phyloP scores from a whole-genome alignment of 2,113 vertebrate species.

The Pomatorhinus ruficollis region DNA sequence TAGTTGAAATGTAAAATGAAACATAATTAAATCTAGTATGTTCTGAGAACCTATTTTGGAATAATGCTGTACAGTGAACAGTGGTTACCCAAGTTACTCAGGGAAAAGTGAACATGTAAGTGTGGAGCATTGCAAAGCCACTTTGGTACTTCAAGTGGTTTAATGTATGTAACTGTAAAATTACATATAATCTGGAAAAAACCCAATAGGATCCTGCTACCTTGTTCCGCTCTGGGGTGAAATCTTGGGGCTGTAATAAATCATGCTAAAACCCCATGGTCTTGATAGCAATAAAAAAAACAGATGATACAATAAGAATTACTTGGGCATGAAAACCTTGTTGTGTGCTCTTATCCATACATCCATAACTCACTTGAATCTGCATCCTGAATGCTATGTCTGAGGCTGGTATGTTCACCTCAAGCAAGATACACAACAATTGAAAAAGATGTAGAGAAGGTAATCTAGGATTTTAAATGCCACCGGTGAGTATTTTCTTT shows the following conservation, averaged over 20 bases:
- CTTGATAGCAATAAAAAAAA: not conserved
- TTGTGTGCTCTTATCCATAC: not conserved
- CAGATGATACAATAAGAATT: not conserved
- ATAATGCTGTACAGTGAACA: not conserved
- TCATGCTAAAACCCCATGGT: not conserved
- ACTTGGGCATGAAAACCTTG: not conserved
- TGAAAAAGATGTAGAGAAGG: not conserved
- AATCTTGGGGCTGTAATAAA: not conserved
- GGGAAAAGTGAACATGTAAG: not conserved
- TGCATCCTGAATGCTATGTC: not conserved
- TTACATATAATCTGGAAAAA: not conserved
- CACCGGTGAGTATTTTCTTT: not conserved
- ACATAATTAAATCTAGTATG: not conserved
- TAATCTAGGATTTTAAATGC: not conserved
- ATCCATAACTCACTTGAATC: not conserved
- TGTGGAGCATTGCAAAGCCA: not conserved
- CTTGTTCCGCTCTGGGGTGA: not conserved
- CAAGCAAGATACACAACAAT: not conserved
- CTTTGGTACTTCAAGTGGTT: not conserved
- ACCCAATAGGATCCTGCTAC: accelerated
- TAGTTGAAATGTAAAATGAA: not conserved
- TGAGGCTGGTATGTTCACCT: not conserved
- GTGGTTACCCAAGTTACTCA: not conserved
- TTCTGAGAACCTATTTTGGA: not conserved
- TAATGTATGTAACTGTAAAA: not conserved